Base-by-base conservation (phyloP, 2,888 invertebrate species). In the Microctonus brassicae region DNA sequence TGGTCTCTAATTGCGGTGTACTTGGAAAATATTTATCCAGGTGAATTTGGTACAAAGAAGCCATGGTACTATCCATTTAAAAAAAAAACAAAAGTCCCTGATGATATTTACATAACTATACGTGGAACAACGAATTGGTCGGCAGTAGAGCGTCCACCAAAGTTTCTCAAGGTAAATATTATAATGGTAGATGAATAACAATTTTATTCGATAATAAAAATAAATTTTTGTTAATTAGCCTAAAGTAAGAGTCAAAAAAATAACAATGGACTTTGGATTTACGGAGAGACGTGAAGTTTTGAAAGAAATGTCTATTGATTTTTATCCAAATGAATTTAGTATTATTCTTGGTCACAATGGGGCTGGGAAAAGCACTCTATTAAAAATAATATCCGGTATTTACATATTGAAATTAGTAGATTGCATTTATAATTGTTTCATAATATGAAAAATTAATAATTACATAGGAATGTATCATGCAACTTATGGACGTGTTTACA, bases 381-480 rank as follows among this genome's bases (percentile, higher is more conserved):
- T 79, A n/a, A 79, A 78, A 39, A 73, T 76, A 20, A 77, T 79
- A 33, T 66, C 70, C 47, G 79, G 79, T 78, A n/a, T n/a, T n/a
- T n/a, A n/a, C n/a, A n/a, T n/a, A n/a, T n/a, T n/a, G n/a, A 2
- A 26, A 24, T 11, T n/a, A 4, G 9, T 58, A 17, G 2, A 0
- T 0, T 9, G 34, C 33, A 17, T 34, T 33, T 13, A 24, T 6
- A 11, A 13, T 10, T 9, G 2, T 42, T 42, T 42, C n/a, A n/a
- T n/a, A n/a, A n/a, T n/a, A n/a, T n/a, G n/a, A n/a, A n/a, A n/a
- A n/a, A n/a, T n/a, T n/a, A n/a, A n/a, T n/a, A n/a, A n/a, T n/a
- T n/a, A n/a, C n/a, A n/a, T n/a, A 79, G 79, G 79, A 47, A 75
- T 77, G 67, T 74, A 79, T 33, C 76, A 76, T 29, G 75, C 77